Percentiles rank a stretch among this genome's conserved stretches.
Conservation (phyloP, 2,797 vertebrate genomes). For the Acrossocheilus wenchowensis region DNA sequence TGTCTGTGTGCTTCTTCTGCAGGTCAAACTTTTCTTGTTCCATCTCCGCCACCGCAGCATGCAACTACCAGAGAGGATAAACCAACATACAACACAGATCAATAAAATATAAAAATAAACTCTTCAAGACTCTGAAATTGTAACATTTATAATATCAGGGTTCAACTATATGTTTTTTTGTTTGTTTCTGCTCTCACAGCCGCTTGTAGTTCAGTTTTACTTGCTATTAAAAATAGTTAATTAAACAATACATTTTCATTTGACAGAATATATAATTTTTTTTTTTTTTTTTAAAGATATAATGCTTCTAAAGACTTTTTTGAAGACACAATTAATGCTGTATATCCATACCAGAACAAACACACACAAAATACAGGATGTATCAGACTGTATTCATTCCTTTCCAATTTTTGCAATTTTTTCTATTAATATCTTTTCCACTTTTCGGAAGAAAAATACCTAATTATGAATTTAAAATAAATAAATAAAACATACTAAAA, state of each 20-base stretch:
- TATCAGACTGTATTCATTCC: background rate
- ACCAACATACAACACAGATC: background rate
- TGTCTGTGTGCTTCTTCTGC: conserved; percentile 87
- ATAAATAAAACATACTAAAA: background rate
- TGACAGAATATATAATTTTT: background rate
- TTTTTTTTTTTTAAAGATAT: no score
- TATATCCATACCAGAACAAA: background rate
- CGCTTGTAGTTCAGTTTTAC: background rate
- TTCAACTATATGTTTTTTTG: no score
- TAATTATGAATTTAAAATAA: background rate
- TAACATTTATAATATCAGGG: background rate
- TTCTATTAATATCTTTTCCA: background rate
- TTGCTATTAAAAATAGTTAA: background rate
- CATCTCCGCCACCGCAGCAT: conserved; percentile 83
- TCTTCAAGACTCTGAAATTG: background rate
- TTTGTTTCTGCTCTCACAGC: no score
- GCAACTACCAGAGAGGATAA: conserved; percentile 76
- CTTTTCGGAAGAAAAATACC: background rate
- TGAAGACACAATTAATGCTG: background rate
- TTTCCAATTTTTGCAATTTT: background rate
- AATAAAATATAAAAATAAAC: background rate
- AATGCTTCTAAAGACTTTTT: no score
- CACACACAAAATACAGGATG: background rate
- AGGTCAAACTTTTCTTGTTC: conserved; percentile 93
- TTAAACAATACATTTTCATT: background rate